Evolutionary conservation across 2,113 vertebrate genomes (phyloP).

Genomic region (Apus apus): DNA sequence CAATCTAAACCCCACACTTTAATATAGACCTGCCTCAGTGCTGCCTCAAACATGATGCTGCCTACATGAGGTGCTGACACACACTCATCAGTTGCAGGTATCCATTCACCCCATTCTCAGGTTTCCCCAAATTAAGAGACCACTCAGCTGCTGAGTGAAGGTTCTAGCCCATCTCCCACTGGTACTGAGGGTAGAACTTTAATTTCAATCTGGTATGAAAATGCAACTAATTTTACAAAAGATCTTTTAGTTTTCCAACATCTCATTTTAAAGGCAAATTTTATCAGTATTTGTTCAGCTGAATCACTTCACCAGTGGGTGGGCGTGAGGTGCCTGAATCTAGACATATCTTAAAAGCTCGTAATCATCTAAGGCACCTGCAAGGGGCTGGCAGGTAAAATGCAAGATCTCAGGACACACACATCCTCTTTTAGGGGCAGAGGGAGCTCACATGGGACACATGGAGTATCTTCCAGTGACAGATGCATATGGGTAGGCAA

Average conservation of each 20-base stretch:
- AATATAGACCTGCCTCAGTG: neutral
- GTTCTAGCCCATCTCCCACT: neutral
- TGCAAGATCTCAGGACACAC: neutral
- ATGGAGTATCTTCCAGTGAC: neutral
- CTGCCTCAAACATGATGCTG: neutral
- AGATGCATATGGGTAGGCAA: neutral
- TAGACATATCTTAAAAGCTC: neutral
- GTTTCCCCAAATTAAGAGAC: neutral
- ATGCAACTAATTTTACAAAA: neutral
- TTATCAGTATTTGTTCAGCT: neutral
- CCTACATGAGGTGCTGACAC: neutral
- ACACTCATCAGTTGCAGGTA: neutral
- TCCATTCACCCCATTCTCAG: neutral
- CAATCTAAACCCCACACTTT: neutral
- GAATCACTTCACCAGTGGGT: neutral
- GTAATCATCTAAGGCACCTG: neutral
- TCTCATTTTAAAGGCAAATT: neutral
- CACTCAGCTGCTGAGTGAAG: neutral
- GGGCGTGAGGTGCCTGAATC: neutral
- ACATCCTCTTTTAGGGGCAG: neutral
- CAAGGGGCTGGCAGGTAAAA: neutral
- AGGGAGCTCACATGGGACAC: neutral
- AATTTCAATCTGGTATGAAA: neutral
- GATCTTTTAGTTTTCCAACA: neutral
- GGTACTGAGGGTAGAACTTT: neutral